Conservation (phyloP, 2,113 vertebrate genomes). For the Protobothrops mucrosquamatus region DNA sequence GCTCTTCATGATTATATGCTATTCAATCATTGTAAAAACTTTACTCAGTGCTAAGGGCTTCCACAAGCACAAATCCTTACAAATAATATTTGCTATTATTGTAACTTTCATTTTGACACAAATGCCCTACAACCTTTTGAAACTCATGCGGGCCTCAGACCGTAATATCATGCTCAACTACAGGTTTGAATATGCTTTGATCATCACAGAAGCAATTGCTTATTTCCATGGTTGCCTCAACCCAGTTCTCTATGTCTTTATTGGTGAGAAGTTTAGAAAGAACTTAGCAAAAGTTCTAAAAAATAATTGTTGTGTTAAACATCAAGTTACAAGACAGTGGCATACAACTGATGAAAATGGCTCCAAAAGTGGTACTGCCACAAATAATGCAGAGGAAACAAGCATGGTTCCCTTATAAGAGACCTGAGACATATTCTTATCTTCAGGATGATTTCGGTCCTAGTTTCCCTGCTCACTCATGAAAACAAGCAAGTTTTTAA, state of each 20-base stretch:
- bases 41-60: slow-evolving; percentile 51
- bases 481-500: background rate
- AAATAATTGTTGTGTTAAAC: slow-evolving; percentile 41
- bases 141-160: slow-evolving; percentile 34
- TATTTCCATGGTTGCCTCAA: slow-evolving; percentile 70
- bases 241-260: slow-evolving; percentile 69
- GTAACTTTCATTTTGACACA: slow-evolving; percentile 63
- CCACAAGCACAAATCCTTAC: slow-evolving; percentile 65
- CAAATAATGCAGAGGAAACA: slow-evolving; percentile 49
- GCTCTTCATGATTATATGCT: slow-evolving; percentile 59
- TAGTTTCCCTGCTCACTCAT: background rate
- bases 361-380: slow-evolving; percentile 52
- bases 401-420: slow-evolving; percentile 50
- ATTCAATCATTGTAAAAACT: slow-evolving; percentile 61
- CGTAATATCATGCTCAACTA: slow-evolving; percentile 19
- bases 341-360: slow-evolving; percentile 46
- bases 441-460: background rate
- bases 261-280: slow-evolving; percentile 66
- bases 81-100: slow-evolving; percentile 62
- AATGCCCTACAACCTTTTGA: slow-evolving; percentile 58
- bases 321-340: background rate
- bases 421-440: background rate
- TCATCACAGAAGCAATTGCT: slow-evolving; percentile 59
- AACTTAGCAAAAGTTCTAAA: slow-evolving; percentile 62
- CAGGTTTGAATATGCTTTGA: slow-evolving; percentile 30